These are phyloP conservation scores for Cremastinae sp. DNA, from an alignment of 2,888 invertebrate genomes.

Conservation along the genomic window DNA sequence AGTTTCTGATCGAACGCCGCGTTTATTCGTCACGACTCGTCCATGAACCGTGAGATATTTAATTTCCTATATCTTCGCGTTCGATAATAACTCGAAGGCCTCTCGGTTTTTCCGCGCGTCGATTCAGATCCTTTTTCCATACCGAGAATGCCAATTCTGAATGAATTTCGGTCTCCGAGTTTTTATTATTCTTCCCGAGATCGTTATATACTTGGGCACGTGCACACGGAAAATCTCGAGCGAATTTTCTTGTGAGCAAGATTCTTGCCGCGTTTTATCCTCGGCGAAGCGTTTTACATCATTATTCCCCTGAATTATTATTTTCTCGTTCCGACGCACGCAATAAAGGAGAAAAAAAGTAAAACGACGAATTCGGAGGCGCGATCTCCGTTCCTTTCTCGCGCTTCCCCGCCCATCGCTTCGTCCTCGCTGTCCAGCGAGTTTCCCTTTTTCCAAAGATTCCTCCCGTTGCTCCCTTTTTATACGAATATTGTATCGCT, in stretches of 20 bases:
- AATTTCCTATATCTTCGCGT: constrained; percentile 20
- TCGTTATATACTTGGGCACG: no score
- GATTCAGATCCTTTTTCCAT: no score
- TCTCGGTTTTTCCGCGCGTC: constrained; percentile 1
- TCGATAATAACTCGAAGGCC: constrained; percentile 16
- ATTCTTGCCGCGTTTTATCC: no score
- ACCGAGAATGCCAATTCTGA: no score
- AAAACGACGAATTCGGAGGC: constrained; percentile 19
- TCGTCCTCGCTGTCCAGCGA: constrained; percentile 60
- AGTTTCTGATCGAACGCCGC: not conserved
- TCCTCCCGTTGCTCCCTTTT: constrained; percentile 42
- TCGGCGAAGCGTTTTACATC: no score
- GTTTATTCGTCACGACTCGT: constrained; percentile 21
- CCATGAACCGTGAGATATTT: constrained; percentile 43
- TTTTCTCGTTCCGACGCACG: constrained; percentile 29
- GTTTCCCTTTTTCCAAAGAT: constrained; percentile 37
- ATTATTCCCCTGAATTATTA: constrained; percentile 20
- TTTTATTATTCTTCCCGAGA: no score
- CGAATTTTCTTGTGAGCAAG: no score
- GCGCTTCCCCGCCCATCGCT: constrained; percentile 57
- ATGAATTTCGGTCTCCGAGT: no score
- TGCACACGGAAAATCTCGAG: no score
- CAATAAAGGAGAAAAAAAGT: constrained; percentile 7
- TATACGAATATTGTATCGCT: constrained; percentile 72
- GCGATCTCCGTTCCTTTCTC: constrained; percentile 36